A percentile compares a stretch with the other conserved stretches of the same genome.
phyloP scores from a whole-genome alignment of 2,797 vertebrate species.

The Antrozous pallidus region DNA sequence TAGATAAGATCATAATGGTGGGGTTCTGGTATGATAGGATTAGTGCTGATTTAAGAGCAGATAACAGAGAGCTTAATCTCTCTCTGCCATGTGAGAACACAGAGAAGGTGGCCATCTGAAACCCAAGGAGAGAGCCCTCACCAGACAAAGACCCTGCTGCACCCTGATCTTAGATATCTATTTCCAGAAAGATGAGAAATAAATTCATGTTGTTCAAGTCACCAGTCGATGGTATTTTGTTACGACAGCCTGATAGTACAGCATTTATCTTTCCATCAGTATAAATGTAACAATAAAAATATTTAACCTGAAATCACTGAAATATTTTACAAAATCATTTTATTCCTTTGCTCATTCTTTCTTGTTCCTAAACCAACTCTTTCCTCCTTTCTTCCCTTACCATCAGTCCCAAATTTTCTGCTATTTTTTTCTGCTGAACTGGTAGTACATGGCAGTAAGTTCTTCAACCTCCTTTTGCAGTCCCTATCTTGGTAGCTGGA shows the following conservation, averaged over 20 bases:
- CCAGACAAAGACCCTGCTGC: background rate
- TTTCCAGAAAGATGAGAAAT: background rate
- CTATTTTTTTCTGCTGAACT: background rate
- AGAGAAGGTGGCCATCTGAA: background rate
- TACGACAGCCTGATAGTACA: background rate
- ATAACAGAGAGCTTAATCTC: background rate
- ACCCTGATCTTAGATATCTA: background rate
- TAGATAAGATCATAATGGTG: background rate
- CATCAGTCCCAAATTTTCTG: background rate
- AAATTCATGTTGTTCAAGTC: background rate
- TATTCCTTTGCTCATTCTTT: background rate
- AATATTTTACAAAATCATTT: background rate
- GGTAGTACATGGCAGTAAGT: background rate
- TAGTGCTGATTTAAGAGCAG: background rate
- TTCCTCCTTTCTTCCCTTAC: background rate
- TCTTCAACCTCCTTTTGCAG: background rate
- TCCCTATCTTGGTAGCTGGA: background rate
- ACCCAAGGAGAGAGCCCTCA: background rate
- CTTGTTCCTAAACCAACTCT: background rate
- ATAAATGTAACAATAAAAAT: background rate
- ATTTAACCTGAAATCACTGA: background rate
- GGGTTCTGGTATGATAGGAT: background rate
- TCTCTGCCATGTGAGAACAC: background rate
- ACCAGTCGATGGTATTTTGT: background rate
- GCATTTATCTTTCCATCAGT: background rate